Conservation (phyloP, 2,888 invertebrate species). For the Biston betularia region DNA sequence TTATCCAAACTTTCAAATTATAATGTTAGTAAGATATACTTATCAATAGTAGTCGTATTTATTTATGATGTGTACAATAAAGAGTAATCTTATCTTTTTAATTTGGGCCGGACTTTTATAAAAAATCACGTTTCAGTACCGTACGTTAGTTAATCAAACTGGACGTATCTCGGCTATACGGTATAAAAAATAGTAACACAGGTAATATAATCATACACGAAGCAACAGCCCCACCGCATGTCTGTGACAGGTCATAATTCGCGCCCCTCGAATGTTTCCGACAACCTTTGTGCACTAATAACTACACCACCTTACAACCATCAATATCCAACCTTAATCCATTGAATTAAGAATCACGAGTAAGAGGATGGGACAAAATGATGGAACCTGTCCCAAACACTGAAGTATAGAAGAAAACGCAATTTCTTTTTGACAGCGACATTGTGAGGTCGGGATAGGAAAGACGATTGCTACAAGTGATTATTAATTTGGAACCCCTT, state of each 20-base stretch:
- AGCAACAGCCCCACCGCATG: conserved; percentile 59
- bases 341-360: conserved; percentile 13
- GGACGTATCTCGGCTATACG: no score
- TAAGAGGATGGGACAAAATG: conserved; percentile 53
- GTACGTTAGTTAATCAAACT: no score
- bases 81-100: no score
- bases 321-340: conserved; percentile 24
- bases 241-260: conserved; percentile 78
- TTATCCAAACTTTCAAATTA: no score
- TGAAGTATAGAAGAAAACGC: conserved; percentile 61
- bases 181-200: conserved; percentile 31
- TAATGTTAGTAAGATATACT: no score
- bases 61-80: no score
- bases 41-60: no score
- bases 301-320: conserved; percentile 25
- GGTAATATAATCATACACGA: conserved; percentile 58
- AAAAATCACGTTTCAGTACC: no score
- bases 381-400: conserved; percentile 66
- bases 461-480: conserved; percentile 34
- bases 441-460: conserved; percentile 61
- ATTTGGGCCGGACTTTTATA: no score
- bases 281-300: conserved; percentile 81
- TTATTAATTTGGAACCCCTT: conserved; percentile 59
- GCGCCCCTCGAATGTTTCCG: conserved; percentile 67
- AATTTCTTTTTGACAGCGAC: conserved; percentile 74